Base-by-base conservation (phyloP, 2,888 invertebrate genomes). In the Mantis religiosa region DNA sequence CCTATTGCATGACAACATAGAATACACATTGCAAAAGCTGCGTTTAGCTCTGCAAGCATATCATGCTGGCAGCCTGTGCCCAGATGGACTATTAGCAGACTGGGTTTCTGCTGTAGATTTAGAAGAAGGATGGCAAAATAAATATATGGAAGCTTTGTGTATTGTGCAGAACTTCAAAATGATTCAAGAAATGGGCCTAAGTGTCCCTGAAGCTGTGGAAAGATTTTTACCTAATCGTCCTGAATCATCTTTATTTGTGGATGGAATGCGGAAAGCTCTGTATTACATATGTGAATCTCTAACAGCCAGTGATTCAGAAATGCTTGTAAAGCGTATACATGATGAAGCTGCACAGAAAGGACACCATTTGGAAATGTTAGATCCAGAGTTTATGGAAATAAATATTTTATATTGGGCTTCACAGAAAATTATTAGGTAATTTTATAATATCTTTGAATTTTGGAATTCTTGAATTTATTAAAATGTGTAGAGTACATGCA, bases 91-190 rank as follows among this genome's bases (percentile, higher is more conserved):
- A 2, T 85, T 90, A 25, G 88, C 89, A 2, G 89, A 89, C 3
- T 91, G 90, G 90, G 89, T 89, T 54, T 20, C 54, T 20, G 82
- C 88, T 4, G 28, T 71, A 15, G 83, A 89, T 14, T 14, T 25
- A 9, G 41, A 82, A 82, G 87, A 34, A 2, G 91, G 92, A 28
- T 95, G 95, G 95, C 92, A 93, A 34, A 91, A 92, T 0, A 92
- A 93, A 90, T 90, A 95, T 1, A 89, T 95, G 0, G 95, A 95
- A 92, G 94, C 94, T 0, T 90, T 95, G 28, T 93, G 93, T 89
- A 93, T 95, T 28, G 93, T 95, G 25, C 92, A 94, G 89, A 93
- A 94, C 90, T 92, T 92, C 54, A 20, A 92, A 92, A 20, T 20
- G 3, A 4, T 71, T 71, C 20, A 71, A 71, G 54, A 71, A 71